A percentile compares a stretch with the other conserved stretches of the same genome.
Evolutionary conservation across 2,797 vertebrate genomes (phyloP).

Genomic region (Parotocinclus haroldoi): DNA sequence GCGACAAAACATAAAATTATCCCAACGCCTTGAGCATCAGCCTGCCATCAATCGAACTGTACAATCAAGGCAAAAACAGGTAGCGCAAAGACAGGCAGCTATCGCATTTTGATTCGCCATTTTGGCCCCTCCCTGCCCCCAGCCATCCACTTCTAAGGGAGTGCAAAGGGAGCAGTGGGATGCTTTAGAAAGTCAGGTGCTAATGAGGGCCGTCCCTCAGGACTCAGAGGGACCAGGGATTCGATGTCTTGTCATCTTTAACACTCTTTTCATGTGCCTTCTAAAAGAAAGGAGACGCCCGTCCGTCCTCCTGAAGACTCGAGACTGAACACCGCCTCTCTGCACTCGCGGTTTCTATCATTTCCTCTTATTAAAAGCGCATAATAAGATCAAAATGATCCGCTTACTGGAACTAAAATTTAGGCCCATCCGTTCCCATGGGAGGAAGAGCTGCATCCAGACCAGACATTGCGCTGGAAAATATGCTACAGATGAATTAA

Average conservation of each 20-base stretch:
- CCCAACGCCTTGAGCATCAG: slow-evolving; percentile 24
- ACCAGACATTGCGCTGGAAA: not conserved
- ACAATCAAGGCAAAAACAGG: slow-evolving; percentile 21
- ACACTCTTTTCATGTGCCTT: not conserved
- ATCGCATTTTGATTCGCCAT: not conserved
- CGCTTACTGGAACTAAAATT: not conserved
- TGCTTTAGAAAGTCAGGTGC: slow-evolving; percentile 28
- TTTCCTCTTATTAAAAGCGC: not conserved
- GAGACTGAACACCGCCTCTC: not conserved
- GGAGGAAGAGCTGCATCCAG: not conserved
- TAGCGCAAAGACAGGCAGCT: not conserved
- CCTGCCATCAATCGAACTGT: slow-evolving; percentile 34
- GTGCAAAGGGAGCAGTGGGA: not conserved
- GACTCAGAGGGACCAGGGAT: not conserved
- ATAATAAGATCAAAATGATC: not conserved
- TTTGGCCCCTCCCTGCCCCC: not conserved
- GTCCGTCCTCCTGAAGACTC: not conserved
- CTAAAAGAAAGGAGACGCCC: not conserved
- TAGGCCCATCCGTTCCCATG: not conserved
- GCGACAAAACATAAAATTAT: slow-evolving; percentile 1
- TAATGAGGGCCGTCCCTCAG: slow-evolving; percentile 28
- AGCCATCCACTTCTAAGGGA: not conserved
- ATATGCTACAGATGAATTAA: not conserved
- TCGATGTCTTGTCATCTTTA: not conserved
- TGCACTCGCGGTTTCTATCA: not conserved